phyloP scores from a whole-genome alignment of 2,113 vertebrate species.

The Crotalus helleri region DNA sequence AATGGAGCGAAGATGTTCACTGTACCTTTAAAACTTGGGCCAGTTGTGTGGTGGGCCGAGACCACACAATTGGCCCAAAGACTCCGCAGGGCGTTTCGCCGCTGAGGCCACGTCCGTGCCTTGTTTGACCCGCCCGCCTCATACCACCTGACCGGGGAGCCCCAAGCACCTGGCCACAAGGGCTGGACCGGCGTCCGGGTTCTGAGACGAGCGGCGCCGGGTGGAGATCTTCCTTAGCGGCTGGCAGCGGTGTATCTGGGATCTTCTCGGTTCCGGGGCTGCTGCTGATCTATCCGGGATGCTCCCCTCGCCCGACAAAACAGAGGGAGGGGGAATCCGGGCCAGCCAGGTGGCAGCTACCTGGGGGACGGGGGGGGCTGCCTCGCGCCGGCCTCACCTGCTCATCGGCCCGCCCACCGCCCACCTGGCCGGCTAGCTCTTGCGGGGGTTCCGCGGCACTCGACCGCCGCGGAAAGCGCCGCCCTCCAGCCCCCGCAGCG shows the following conservation, averaged over 20 bases:
- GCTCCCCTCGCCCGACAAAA: background rate
- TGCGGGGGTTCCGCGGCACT: background rate
- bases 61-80: background rate
- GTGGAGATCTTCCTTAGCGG: background rate
- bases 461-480: background rate
- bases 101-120: background rate
- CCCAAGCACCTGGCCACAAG: background rate
- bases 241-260: background rate
- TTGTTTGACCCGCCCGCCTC: background rate
- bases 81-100: background rate
- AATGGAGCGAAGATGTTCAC: background rate
- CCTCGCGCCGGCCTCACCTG: background rate
- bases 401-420: too few relatives aligned
- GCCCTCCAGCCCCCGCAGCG: background rate
- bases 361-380: too few relatives aligned
- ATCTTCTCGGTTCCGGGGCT: too few relatives aligned
- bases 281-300: background rate
- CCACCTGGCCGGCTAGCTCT: background rate
- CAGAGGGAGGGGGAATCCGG: too few relatives aligned
- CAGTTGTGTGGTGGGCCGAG: background rate
- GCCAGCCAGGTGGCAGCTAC: background rate
- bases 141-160: too few relatives aligned
- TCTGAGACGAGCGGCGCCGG: background rate
- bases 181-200: background rate
- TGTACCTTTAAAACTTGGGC: background rate